Evolutionary conservation across 2,888 invertebrate genomes (phyloP), one percentile per base, ranked within the genome.

Genomic region (Drosophila rellima): DNA sequence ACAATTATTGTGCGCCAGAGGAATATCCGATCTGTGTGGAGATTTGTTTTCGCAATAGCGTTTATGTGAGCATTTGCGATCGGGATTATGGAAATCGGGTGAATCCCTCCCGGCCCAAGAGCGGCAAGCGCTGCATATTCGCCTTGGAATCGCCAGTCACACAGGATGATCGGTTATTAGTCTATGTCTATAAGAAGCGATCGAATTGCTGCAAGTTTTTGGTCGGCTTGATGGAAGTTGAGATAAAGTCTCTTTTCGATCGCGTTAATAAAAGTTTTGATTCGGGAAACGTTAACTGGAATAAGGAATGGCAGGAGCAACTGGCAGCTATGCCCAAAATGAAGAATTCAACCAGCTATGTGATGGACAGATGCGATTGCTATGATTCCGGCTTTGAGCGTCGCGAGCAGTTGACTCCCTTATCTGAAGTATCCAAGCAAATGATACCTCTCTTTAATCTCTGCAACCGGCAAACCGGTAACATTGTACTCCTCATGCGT

Each of bases 91-190:
- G 91, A 3, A 44, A 73, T 0, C 89, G 88, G 37, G 67, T 85
- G 7, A 82, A 88, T 42, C 72, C 78, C 0, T 70, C 60, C 11
- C 71, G 55, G 57, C 81, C 42, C 74, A 90, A 75, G 50, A 86
- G 70, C 60, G 92, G 92, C 15, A 92, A 92, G 71, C 90, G 90
- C 18, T 91, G 90, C 45, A 62, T 92, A 0, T 92, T 92, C 55
- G 80, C 91, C 0, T 55, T 92, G 56, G 90, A 90, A 11, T 75
- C 83, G 0, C 87, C 90, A 0, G 72, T 92, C 3, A 86, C 70
- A 0, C 80, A 90, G 15, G 72, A 83, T 20, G 92, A 92, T 70
- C 82, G 88, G 1, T 67, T 92, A 15, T 70, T 78, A 26, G 67
- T 92, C 10, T 89, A 90, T 33, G 81, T 92, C 8, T 91, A 85